These are phyloP conservation scores for Quadriops clusia DNA, from an alignment of 2,888 invertebrate genomes.

Conservation along the genomic window DNA sequence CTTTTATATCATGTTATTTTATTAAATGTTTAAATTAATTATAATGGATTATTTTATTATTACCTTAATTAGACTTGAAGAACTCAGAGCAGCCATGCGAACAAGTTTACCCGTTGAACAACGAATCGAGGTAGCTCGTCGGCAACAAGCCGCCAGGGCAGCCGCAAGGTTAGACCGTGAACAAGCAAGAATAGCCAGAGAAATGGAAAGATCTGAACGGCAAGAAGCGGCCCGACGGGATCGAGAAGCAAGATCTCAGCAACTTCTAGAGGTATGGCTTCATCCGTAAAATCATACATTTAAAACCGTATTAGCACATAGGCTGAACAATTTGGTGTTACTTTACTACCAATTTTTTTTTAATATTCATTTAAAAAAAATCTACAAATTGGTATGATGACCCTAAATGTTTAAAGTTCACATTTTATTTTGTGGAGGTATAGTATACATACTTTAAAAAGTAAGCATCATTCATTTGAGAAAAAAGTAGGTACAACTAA, in stretches of 20 bases:
- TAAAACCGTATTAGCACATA: too few species aligned
- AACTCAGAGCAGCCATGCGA: conserved; percentile 51
- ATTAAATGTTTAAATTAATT: neutral
- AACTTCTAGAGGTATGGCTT: conserved; percentile 73
- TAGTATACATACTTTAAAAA: too few species aligned
- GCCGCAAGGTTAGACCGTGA: conserved; percentile 63
- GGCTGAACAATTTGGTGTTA: conserved; percentile 7
- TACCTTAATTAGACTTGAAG: conserved; percentile 44
- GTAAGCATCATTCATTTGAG: too few species aligned
- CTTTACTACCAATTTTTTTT: conserved; percentile 3
- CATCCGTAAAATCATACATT: too few species aligned
- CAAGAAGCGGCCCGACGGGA: conserved; percentile 74
- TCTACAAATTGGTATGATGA: too few species aligned
- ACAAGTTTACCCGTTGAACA: conserved; percentile 59
- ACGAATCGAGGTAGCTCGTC: conserved; percentile 59
- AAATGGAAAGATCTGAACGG: conserved; percentile 68
- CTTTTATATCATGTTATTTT: conserved; percentile 2
- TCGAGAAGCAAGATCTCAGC: conserved; percentile 71
- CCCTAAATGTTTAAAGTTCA: too few species aligned
- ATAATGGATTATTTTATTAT: neutral
- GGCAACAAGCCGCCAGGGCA: conserved; percentile 61
- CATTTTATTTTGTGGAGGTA: too few species aligned
- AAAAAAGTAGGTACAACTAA: too few species aligned
- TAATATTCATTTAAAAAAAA: conserved; percentile 3
- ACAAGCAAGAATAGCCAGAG: conserved; percentile 51